Evolutionary conservation across 2,797 vertebrate genomes (phyloP).

Genomic region (Takifugu ocellatus): DNA sequence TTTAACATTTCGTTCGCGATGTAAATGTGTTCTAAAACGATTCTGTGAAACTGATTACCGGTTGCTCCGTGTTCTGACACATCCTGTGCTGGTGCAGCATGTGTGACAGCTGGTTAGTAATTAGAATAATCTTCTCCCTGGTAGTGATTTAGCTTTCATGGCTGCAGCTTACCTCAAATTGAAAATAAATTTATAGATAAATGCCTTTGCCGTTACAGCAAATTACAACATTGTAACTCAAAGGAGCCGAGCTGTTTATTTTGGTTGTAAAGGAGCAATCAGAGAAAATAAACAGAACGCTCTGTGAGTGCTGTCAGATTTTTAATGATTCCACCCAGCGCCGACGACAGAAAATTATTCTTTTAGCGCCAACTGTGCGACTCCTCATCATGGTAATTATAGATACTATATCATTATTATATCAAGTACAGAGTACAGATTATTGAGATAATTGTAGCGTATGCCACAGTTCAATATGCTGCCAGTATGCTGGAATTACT

Average conservation of each 20-base stretch:
- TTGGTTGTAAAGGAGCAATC: conserved; percentile 75
- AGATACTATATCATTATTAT: conserved; percentile 75
- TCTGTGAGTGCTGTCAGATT: conserved; percentile 73
- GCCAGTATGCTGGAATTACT: conserved; percentile 55
- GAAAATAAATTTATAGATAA: conserved; percentile 83
- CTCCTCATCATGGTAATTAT: conserved; percentile 77
- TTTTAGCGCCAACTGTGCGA: conserved; percentile 62
- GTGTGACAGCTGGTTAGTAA: conserved; percentile 75
- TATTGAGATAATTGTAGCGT: conserved; percentile 73
- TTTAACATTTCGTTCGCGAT: conserved; percentile 59
- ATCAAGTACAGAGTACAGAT: conserved; percentile 76
- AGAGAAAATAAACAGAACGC: conserved; percentile 72
- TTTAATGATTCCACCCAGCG: conserved; percentile 70
- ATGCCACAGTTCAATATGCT: conserved; percentile 50
- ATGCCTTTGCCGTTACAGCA: conserved; percentile 72
- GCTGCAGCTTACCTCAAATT: conserved; percentile 78
- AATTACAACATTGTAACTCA: conserved; percentile 75
- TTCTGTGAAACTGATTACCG: conserved; percentile 68
- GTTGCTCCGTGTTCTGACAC: conserved; percentile 69
- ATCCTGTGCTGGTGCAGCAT: conserved; percentile 68
- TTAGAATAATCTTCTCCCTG: conserved; percentile 80
- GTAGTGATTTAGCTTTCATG: conserved; percentile 79
- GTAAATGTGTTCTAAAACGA: conserved; percentile 68
- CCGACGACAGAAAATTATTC: conserved; percentile 69
- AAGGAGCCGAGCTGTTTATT: conserved; percentile 78